Evolutionary conservation across 2,888 invertebrate genomes (phyloP).

Genomic region (Hirtodrosophila duncani): DNA sequence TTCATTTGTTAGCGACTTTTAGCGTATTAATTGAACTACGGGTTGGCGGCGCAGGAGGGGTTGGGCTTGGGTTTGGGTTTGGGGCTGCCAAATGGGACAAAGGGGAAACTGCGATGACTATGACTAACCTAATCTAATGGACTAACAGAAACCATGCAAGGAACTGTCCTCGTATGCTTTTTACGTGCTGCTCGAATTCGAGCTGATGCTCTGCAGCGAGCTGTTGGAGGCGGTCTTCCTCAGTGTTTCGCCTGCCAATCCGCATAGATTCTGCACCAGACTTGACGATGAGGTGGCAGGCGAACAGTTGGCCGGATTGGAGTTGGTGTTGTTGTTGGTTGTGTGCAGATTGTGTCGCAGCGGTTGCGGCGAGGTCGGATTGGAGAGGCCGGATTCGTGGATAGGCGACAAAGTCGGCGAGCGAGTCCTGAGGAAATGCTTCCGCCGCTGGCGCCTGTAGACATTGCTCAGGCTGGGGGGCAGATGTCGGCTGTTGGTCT

Average conservation of each 20-base stretch:
- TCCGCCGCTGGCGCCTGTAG: constrained; percentile 77
- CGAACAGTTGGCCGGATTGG: constrained; percentile 58
- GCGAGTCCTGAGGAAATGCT: constrained; percentile 79
- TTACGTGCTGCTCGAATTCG: constrained; percentile 71
- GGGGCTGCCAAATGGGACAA: no score
- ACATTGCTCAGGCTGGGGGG: constrained; percentile 69
- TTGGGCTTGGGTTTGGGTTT: background rate
- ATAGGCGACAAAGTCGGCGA: constrained; percentile 84
- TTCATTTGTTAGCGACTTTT: constrained; percentile 28
- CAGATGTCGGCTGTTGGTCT: constrained; percentile 45
- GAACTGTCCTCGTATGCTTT: constrained; percentile 17
- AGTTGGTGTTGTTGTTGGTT: constrained; percentile 9
- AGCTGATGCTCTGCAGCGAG: constrained; percentile 74
- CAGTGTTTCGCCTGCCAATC: constrained; percentile 45
- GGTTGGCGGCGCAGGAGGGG: background rate
- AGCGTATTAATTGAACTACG: constrained; percentile 23
- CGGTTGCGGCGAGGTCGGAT: constrained; percentile 83
- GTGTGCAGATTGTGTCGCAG: constrained; percentile 74
- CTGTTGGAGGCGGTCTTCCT: constrained; percentile 69
- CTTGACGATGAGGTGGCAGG: constrained; percentile 70
- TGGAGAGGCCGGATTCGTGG: constrained; percentile 85
- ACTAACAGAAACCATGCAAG: constrained; percentile 54
- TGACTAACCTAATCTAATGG: constrained; percentile 54
- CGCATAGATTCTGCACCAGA: constrained; percentile 51
- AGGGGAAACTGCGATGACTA: constrained; percentile 22